These are phyloP conservation scores for Aphidius ervi DNA, from an alignment of 1,140 invertebrate genomes.

Conservation along the genomic window DNA sequence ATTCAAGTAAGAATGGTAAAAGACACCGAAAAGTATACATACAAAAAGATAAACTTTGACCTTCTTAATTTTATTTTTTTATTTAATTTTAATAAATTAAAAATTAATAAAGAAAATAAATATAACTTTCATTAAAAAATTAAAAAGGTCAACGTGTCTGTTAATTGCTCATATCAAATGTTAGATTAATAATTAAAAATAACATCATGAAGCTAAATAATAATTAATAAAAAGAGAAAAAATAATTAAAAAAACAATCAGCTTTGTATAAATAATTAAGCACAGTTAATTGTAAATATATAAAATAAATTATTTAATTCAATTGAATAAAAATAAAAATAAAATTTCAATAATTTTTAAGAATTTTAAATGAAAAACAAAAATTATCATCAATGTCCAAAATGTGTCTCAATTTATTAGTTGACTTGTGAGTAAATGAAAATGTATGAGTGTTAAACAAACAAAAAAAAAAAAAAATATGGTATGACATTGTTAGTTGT, in stretches of 20 bases:
- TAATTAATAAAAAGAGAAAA: too few relatives aligned
- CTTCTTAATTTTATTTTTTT: constrained; percentile 14
- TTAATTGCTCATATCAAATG: constrained; percentile 47
- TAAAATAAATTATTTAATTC: too few relatives aligned
- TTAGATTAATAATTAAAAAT: not conserved
- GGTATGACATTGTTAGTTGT: constrained; percentile 38
- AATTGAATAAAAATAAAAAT: too few relatives aligned
- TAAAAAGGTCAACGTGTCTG: constrained; percentile 41
- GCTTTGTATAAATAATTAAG: too few relatives aligned
- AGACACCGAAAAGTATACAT: not conserved
- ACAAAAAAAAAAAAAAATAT: constrained; percentile 48
- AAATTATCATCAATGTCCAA: too few relatives aligned
- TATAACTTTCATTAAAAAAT: constrained; percentile 20
- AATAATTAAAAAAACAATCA: too few relatives aligned
- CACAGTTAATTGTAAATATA: too few relatives aligned
- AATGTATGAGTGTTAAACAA: constrained; percentile 13
- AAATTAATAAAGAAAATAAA: not conserved
- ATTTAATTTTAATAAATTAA: not conserved
- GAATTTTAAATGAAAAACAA: too few relatives aligned
- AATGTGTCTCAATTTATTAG: too few relatives aligned
- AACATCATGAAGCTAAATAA: not conserved
- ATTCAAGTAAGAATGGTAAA: not conserved
- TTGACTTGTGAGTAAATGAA: not conserved
- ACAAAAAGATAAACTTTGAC: constrained; percentile 25
- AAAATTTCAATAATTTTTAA: too few relatives aligned